Conservation (phyloP, 2,888 invertebrate species). For the Papilio protenor region DNA sequence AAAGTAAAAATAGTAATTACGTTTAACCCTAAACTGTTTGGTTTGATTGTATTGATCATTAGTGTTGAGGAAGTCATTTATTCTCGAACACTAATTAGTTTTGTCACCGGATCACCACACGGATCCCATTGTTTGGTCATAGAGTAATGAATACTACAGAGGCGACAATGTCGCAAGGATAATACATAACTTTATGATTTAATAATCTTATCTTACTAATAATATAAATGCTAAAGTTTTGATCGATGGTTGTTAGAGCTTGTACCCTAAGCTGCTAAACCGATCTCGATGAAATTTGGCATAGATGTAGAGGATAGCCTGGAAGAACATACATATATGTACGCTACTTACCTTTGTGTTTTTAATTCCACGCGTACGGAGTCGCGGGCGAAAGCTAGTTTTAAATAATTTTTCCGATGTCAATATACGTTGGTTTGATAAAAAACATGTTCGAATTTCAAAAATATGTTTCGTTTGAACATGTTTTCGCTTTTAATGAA, state of each 20-base stretch:
- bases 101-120: constrained; percentile 51
- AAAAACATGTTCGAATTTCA: constrained; percentile 22
- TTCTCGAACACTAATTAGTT: constrained; percentile 52
- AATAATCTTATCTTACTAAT: neutral
- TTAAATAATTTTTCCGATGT: no score
- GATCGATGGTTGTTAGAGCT: no score
- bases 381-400: no score
- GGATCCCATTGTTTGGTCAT: constrained; percentile 46
- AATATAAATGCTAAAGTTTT: no score
- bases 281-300: no score
- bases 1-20: neutral
- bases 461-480: constrained; percentile 20
- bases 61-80: constrained; percentile 47
- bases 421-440: no score
- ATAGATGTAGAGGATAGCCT: no score
- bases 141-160: constrained; percentile 42
- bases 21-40: constrained; percentile 12
- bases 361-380: no score
- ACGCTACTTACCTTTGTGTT: no score
- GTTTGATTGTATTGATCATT: constrained; percentile 34
- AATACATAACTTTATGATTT: neutral
- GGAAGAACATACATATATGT: no score
- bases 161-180: neutral
- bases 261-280: no score
- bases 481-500: constrained; percentile 31